phyloP scores from a whole-genome alignment of 2,113 vertebrate species.

The Dasyprocta punctata region DNA sequence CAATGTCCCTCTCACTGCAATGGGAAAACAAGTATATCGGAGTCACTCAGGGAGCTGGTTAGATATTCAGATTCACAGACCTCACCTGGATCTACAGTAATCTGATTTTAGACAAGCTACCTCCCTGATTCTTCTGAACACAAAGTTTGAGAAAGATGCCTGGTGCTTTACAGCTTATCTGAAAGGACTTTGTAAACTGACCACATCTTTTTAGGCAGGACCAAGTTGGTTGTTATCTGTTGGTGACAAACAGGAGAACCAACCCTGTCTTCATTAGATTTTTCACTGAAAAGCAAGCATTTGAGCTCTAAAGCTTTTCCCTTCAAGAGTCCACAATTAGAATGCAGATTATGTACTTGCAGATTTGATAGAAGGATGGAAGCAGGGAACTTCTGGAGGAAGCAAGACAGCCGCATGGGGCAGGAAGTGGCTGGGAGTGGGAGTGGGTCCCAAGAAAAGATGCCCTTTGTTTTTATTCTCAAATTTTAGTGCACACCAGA shows the following conservation, averaged over 20 bases:
- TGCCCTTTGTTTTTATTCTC: background rate
- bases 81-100: no score
- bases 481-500: background rate
- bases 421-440: background rate
- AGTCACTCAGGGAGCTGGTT: background rate
- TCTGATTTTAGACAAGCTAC: background rate
- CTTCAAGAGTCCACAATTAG: background rate
- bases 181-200: background rate
- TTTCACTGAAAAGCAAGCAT: background rate
- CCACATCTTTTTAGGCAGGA: background rate
- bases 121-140: background rate
- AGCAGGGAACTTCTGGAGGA: background rate
- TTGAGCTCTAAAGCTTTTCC: background rate
- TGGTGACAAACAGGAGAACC: background rate
- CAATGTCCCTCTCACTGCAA: background rate
- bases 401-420: background rate
- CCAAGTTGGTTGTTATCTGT: background rate
- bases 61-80: background rate
- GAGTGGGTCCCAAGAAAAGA: background rate
- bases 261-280: background rate
- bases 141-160: background rate
- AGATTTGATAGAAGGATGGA: background rate
- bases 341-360: background rate
- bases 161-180: background rate
- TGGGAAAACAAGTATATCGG: background rate